These are phyloP conservation scores for Oostethus manadensis DNA, from an alignment of 2,113 vertebrate species.

Conservation along the genomic window DNA sequence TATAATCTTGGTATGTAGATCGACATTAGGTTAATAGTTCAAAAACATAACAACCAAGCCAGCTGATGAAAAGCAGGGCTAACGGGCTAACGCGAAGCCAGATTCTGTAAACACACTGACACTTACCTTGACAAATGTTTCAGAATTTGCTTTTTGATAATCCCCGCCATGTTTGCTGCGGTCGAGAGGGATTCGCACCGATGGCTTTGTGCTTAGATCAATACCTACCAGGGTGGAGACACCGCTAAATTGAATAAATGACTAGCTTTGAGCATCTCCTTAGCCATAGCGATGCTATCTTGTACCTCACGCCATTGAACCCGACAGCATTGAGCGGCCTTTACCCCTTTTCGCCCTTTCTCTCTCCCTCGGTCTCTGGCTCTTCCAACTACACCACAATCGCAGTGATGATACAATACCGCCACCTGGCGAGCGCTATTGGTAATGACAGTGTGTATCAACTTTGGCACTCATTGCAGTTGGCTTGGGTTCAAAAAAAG, in stretches of 20 bases:
- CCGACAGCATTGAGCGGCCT: not conserved
- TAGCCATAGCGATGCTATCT: conserved; percentile 26
- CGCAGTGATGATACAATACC: not conserved
- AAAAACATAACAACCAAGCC: not conserved
- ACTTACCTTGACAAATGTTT: conserved; percentile 94
- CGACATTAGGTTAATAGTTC: not conserved
- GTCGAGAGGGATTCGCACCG: not conserved
- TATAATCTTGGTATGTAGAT: not conserved
- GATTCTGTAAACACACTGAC: not conserved
- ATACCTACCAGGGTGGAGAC: conserved; percentile 18
- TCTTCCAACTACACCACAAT: not conserved
- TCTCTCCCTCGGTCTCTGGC: not conserved
- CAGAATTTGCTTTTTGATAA: conserved; percentile 95
- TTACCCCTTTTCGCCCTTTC: not conserved
- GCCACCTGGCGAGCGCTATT: conserved; percentile 27
- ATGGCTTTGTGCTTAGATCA: not conserved
- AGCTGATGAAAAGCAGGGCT: conserved; percentile 31
- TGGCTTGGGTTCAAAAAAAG: too few relatives aligned
- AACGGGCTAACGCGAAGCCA: conserved; percentile 48
- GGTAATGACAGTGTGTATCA: not conserved
- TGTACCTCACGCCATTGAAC: not conserved
- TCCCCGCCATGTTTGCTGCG: conserved; percentile 78
- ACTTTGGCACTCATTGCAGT: too few relatives aligned
- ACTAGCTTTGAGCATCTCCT: conserved; percentile 41
- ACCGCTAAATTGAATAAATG: conserved; percentile 5